Evolutionary conservation across 1,140 invertebrate species (phyloP), one percentile per base, ranked within the genome.

Genomic region (Euwallacea similis): DNA sequence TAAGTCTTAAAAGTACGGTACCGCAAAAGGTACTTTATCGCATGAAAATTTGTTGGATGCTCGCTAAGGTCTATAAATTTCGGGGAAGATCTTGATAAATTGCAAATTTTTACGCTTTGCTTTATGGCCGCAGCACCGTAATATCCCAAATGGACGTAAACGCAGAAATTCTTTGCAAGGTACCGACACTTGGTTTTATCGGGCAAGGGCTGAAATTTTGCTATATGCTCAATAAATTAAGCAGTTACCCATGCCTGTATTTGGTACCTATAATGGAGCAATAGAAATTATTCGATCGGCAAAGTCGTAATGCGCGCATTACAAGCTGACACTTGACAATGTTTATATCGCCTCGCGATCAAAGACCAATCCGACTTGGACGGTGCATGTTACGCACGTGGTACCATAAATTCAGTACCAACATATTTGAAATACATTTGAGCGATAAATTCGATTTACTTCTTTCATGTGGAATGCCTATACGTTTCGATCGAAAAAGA

Each of bases 291-390:
- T 73, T 73, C 58, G 71, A 73, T 72, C 71, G 71, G 73, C 75
- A 62, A 74, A 76, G 72, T 75, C 69, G 74, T 73, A 74, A 75
- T 76, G 74, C 73, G 71, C 75, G 69, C 71, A 75, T 46, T 76
- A 73, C 62, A 44, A 58, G 41, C 72, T 76, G 74, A 72, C 75
- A 76, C 68, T 75, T 61, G 69, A 71, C 71, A 73, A 75, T 76
- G 75, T 76, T 76, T 76, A 75, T 76, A 76, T 75, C 75, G 70
- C 75, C 50, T 71, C 15, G 42, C 54, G 75, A 76, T 76, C 75
- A 76, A 76, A 76, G 75, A 75, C 55, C 44, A 47, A 62, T 67
- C 66, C 71, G 70, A 66, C 63, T 56, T 16, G 16, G 8, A 21
- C 54, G 63, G 15, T 66, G 15, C 54, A n/a, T 66, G 63, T 46